A percentile compares a stretch with the other conserved stretches of the same genome.
These are phyloP conservation scores for Sarotherodon lohbergeri DNA, from an alignment of 2,113 vertebrate genomes.

Conservation along the genomic window DNA sequence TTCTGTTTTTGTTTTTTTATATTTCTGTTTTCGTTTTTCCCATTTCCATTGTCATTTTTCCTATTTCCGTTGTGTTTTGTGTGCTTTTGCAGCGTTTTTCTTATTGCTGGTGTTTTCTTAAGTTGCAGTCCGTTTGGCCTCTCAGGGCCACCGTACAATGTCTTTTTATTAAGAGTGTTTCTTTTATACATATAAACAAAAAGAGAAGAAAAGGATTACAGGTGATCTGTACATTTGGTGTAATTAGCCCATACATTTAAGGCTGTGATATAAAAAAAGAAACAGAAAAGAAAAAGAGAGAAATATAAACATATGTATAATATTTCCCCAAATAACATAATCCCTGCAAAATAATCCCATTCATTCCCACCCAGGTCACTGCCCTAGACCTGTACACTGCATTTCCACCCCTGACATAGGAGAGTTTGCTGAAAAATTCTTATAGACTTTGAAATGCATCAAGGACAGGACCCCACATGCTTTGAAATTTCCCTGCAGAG, in stretches of 20 bases:
- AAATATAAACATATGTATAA: neutral
- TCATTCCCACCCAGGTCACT: neutral
- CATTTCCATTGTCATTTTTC: no score
- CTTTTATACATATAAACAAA: neutral
- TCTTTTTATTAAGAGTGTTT: neutral
- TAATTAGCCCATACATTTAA: neutral
- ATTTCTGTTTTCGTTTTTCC: no score
- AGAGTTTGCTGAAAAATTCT: neutral
- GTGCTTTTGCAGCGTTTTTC: no score
- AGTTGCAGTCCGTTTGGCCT: no score
- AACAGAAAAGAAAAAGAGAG: neutral
- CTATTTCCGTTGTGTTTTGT: no score
- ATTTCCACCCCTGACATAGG: neutral
- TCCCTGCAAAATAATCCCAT: neutral
- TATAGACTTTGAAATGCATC: neutral
- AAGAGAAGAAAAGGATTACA: neutral
- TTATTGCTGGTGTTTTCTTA: no score
- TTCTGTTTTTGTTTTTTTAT: no score
- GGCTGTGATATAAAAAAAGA: neutral
- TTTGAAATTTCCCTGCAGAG: no score
- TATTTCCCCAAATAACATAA: neutral
- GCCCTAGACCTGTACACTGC: neutral
- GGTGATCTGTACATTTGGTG: neutral
- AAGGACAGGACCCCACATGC: no score
- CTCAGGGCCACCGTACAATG: neutral